Base-by-base conservation (phyloP, 2,888 invertebrate species). In the Spilarctia lutea region DNA sequence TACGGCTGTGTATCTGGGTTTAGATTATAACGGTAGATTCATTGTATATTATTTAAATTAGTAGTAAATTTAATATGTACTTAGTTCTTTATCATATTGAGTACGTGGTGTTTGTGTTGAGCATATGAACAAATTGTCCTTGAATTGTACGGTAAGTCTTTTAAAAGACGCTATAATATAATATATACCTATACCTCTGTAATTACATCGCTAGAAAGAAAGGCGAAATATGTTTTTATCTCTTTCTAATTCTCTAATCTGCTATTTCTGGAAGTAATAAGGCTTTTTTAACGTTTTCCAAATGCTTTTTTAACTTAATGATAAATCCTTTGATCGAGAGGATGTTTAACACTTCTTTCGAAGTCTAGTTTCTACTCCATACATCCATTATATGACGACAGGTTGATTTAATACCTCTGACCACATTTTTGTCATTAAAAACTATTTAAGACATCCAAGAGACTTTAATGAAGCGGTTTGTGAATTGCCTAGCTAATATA, bases 1-100 rank as follows among this genome's bases (percentile, higher is more conserved):
- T 52, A 65, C 27, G 39, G 8, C 45, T n/a, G 20, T 48, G 10
- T 33, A 39, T 42, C 60, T n/a, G 11, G 63, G 18, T 18, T 33
- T 39, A 20, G 39, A 70, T 52, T 70, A 39, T 42, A 70, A 66
- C 30, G 39, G 48, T 27, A 45, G 56, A 70, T 74, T 69, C 39
- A 27, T 39, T 56, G 56, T 52, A 48, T 56, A 48, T 30, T 56
- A 63, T 52, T 27, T 27, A 33, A 45, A 69, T 48, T n/a, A 39
- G 35, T 69, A 39, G 0, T 8, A 8, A 27, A 65, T 65, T 73
- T 48, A 52, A 65, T 69, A n/a, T n/a, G n/a, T n/a, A 65, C n/a
- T 68, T 63, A 68, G 13, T 73, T 63, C 35, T 48, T 30, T 65
- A 65, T 73, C 68, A 35, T 42, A 45, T 33, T 24, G 48, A 48